Evolutionary conservation across 2,888 invertebrate species (phyloP).

Genomic region (Phengaris alcon): DNA sequence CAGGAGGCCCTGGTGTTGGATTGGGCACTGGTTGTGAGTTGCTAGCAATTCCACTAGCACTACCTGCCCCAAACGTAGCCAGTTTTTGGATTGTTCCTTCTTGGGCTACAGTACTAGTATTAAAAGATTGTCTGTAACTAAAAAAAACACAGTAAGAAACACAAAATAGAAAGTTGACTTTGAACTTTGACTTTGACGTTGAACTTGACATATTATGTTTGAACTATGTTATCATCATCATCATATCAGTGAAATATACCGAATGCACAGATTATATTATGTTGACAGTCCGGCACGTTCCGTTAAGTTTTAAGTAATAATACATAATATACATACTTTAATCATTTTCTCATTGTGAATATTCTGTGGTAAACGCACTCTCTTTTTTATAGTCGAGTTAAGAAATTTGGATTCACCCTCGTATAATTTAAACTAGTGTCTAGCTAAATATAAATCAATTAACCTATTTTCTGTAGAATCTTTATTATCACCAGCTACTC

Average conservation of each 20-base stretch:
- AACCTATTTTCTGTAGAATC: conserved; percentile 77
- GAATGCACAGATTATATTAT: no score
- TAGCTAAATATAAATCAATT: background rate
- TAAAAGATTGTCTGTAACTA: conserved; percentile 73
- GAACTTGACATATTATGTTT: no score
- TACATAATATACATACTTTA: no score
- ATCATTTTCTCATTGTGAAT: no score
- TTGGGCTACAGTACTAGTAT: conserved; percentile 74
- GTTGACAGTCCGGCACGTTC: no score
- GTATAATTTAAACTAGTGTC: background rate
- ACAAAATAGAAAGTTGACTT: background rate
- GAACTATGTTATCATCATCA: no score
- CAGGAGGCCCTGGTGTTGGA: conserved; percentile 60
- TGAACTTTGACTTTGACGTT: no score
- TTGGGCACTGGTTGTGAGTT: conserved; percentile 61
- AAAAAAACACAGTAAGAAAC: conserved; percentile 29
- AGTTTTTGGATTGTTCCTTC: conserved; percentile 88
- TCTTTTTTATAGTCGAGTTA: background rate
- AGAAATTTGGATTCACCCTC: conserved; percentile 4
- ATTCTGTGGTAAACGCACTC: no score
- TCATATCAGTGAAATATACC: no score
- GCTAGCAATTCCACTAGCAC: conserved; percentile 56
- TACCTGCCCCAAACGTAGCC: conserved; percentile 82
- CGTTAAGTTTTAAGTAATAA: no score
- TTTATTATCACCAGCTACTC: conserved; percentile 81